phyloP scores from a whole-genome alignment of 2,797 vertebrate species.

The Crenichthys baileyi region DNA sequence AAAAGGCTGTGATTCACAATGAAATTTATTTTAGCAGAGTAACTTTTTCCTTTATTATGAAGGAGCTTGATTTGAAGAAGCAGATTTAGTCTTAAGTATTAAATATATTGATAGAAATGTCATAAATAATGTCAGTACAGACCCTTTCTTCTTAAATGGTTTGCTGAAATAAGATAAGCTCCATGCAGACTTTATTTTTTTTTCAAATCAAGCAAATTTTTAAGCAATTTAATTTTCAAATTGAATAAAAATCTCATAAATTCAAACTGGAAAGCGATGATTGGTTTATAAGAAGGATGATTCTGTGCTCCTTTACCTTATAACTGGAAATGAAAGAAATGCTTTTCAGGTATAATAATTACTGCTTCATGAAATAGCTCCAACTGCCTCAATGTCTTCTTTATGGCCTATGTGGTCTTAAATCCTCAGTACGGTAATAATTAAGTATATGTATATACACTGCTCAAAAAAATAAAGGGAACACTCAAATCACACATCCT shows the following conservation, averaged over 20 bases:
- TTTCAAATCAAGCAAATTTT: neutral
- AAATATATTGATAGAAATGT: constrained; percentile 7
- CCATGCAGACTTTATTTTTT: neutral
- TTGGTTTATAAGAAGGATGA: constrained; percentile 32
- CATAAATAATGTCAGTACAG: constrained; percentile 10
- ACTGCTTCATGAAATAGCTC: constrained; percentile 28
- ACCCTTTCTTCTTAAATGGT: neutral
- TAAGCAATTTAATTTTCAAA: neutral
- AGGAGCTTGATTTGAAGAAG: neutral
- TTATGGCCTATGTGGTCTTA: constrained; percentile 46
- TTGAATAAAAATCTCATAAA: constrained; percentile 4
- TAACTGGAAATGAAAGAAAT: constrained; percentile 32
- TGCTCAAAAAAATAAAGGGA: too few relatives aligned
- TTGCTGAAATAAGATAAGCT: neutral
- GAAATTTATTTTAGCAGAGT: constrained; percentile 34
- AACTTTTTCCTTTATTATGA: constrained; percentile 9
- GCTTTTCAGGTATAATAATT: constrained; percentile 31
- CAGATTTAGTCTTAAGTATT: constrained; percentile 1
- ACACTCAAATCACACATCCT: too few relatives aligned
- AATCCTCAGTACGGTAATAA: constrained; percentile 10
- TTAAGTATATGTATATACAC: too few relatives aligned
- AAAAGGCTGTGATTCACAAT: constrained; percentile 26
- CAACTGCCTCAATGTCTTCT: constrained; percentile 31
- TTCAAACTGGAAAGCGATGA: constrained; percentile 16
- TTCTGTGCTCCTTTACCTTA: constrained; percentile 9